Evolutionary conservation across 2,113 vertebrate genomes (phyloP).

Genomic region (Lagopus muta): DNA sequence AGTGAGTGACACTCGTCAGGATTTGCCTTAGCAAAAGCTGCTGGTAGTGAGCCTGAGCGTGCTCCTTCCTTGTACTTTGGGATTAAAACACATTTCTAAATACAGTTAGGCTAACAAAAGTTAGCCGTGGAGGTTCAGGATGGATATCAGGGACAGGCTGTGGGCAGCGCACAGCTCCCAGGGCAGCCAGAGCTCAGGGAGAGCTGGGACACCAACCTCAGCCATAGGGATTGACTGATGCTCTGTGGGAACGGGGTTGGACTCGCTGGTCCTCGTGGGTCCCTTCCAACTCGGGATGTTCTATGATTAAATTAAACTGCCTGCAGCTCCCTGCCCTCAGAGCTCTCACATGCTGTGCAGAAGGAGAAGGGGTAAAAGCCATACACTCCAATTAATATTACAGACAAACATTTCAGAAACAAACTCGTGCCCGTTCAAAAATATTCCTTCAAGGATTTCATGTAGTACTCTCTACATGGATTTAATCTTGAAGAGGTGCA

Average conservation of each 20-base stretch:
- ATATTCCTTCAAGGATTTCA: background rate
- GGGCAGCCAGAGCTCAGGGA: too few relatives aligned
- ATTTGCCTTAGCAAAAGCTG: background rate
- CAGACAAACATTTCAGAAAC: background rate
- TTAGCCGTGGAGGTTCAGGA: background rate
- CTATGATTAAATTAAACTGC: background rate
- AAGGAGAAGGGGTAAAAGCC: background rate
- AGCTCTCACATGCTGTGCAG: background rate
- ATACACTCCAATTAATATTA: too few relatives aligned
- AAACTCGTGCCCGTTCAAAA: accelerated
- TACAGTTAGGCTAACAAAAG: background rate
- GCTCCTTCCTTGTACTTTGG: accelerated
- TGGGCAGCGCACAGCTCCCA: too few relatives aligned
- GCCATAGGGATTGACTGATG: too few relatives aligned
- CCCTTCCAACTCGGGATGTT: too few relatives aligned
- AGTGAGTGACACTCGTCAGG: background rate
- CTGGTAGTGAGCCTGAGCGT: background rate
- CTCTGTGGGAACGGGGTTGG: too few relatives aligned
- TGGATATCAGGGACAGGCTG: too few relatives aligned
- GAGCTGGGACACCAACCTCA: too few relatives aligned
- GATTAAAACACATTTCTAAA: background rate
- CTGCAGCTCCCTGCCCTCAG: background rate
- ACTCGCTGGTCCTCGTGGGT: too few relatives aligned
- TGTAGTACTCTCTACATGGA: accelerated
- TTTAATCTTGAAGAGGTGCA: background rate